Evolutionary conservation across 2,113 vertebrate species (phyloP), one percentile per base, ranked within the genome.

Genomic region (Callipepla californica): DNA sequence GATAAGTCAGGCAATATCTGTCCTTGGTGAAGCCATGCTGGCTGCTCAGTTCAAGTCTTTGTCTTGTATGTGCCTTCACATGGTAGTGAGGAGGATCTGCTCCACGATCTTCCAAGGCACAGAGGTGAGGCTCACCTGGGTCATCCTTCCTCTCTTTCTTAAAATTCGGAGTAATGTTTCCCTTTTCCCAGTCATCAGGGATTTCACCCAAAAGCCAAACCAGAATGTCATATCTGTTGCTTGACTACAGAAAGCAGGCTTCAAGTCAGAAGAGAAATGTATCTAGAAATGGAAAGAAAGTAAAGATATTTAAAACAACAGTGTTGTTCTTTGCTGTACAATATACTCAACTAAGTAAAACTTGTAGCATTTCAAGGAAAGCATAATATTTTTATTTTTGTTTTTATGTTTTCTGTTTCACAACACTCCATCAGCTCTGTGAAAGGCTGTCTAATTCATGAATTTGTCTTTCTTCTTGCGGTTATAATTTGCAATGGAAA

Each of bases 361-460:
- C 45, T 18, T 42, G 13, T 40, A 58, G 7, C 45, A n/a, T 68
- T 67, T 67, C 59, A 11, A 67, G 16, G 22, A 67, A 92, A 78
- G 75, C 26, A 28, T 44, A 44, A 44, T 40, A 40, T 28, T 44
- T 38, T 42, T 30, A 8, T 70, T 48, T 50, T 47, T 28, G 15
- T 7, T 50, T 36, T 36, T 25, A 32, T 57, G n/a, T 65, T 5
- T 15, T 76, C 63, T 66, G 26, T 34, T 53, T 53, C 7, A 62
- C 5, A 51, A 1, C 13, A 68, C 3, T 8, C 50, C 1, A 2
- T 67, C 19, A 28, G 5, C 3, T 17, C 40, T 87, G 4, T 75
- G 47, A 80, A 44, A 88, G 5, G 42, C 25, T 28, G 2, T 50
- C 40, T 77, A 65, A 55, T 5, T 21, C 4, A 12, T 63, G 4